phyloP scores from a whole-genome alignment of 2,797 vertebrate genomes.

The Phrynocephalus guinanensis region DNA sequence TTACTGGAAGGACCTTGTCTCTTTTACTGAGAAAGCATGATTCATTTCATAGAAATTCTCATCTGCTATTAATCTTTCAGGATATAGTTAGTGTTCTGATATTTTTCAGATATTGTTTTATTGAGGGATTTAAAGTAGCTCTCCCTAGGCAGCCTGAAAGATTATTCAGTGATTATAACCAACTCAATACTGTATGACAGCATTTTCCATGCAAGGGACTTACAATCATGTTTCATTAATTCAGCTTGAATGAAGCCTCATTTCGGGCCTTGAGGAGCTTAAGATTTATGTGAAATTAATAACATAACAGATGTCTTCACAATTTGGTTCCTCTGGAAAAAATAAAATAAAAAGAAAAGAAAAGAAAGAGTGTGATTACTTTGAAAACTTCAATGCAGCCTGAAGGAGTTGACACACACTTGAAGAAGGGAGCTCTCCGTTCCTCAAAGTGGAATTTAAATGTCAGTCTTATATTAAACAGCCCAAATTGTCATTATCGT shows the following conservation, averaged over 20 bases:
- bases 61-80: slow-evolving; percentile 87
- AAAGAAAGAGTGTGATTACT: slow-evolving; percentile 75
- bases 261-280: slow-evolving; percentile 95
- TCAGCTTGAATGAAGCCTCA: slow-evolving; percentile 95
- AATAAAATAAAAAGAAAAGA: slow-evolving; percentile 47
- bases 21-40: slow-evolving; percentile 82
- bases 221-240: slow-evolving; percentile 99
- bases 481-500: slow-evolving; percentile 84
- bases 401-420: slow-evolving; percentile 80
- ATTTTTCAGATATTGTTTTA: slow-evolving; percentile 92
- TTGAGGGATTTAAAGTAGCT: slow-evolving; percentile 83
- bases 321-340: slow-evolving; percentile 88
- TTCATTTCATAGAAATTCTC: slow-evolving; percentile 84
- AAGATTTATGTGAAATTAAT: slow-evolving; percentile 99
- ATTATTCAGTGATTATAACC: slow-evolving; percentile 96
- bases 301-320: slow-evolving; percentile 97
- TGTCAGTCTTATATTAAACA: slow-evolving; percentile 91
- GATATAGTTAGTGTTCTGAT: slow-evolving; percentile 89
- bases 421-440: slow-evolving; percentile 79
- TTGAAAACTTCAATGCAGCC: slow-evolving; percentile 85
- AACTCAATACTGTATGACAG: slow-evolving; percentile 95
- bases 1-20: slow-evolving; percentile 77
- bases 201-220: slow-evolving; percentile 91
- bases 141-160: slow-evolving; percentile 91
- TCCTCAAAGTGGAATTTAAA: slow-evolving; percentile 87